Conservation (phyloP, 2,113 vertebrate genomes). For the Cryptomyrus ogoouensis region DNA sequence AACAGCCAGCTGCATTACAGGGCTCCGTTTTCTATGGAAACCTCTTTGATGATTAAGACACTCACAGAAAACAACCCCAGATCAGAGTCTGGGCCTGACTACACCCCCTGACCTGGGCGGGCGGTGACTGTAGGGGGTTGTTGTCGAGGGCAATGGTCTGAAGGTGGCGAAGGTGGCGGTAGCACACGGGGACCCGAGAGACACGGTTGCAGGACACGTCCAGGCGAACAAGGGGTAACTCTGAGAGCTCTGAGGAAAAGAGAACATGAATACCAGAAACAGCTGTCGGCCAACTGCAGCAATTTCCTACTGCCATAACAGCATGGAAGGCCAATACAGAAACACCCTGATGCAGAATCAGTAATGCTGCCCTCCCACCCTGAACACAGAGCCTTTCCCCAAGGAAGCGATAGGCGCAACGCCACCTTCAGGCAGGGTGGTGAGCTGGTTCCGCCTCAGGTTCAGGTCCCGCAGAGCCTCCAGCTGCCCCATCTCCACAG, state of each 20-base stretch:
- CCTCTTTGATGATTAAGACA: background rate
- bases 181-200: constrained; percentile 73
- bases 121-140: constrained; percentile 79
- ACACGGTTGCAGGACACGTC: constrained; percentile 86
- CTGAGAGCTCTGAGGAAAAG: constrained; percentile 67
- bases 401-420: background rate
- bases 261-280: background rate
- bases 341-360: background rate
- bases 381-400: background rate
- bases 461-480: constrained; percentile 77
- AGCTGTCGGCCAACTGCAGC: background rate
- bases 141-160: constrained; percentile 77
- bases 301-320: background rate
- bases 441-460: constrained; percentile 76
- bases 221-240: constrained; percentile 77
- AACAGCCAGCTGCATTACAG: background rate
- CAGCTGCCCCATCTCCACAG: constrained; percentile 69
- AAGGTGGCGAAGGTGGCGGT: constrained; percentile 76
- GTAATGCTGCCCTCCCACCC: background rate
- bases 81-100: background rate
- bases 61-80: background rate
- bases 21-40: background rate
- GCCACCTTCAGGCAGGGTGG: constrained; percentile 72
- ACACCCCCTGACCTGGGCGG: constrained; percentile 59
- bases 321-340: background rate